Percentiles rank a stretch among this genome's conserved stretches.
Evolutionary conservation across 2,113 vertebrate species (phyloP).

Genomic region (Clarias batrachus): DNA sequence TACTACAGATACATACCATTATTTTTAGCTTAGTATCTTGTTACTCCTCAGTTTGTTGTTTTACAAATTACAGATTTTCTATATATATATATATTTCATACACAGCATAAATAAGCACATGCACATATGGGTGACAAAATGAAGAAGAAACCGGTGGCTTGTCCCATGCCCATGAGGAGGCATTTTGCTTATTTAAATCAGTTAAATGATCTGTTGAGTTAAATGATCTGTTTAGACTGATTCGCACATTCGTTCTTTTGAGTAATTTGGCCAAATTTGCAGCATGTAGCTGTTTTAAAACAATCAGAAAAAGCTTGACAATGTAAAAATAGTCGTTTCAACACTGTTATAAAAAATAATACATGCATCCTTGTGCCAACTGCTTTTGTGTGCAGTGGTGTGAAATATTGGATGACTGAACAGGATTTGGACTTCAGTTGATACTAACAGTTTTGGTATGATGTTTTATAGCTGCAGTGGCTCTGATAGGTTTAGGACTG

Average conservation of each 20-base stretch:
- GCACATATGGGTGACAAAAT: background rate
- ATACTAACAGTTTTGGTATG: too few species aligned
- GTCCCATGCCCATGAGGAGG: background rate
- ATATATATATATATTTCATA: background rate
- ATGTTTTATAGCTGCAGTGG: too few species aligned
- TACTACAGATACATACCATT: background rate
- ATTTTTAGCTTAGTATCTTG: background rate
- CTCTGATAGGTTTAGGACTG: too few species aligned
- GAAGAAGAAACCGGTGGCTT: background rate
- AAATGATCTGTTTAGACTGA: constrained; percentile 7
- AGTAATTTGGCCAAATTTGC: background rate
- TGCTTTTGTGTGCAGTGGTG: background rate
- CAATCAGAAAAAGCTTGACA: background rate
- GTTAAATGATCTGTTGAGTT: constrained; percentile 13
- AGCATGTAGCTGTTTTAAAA: background rate
- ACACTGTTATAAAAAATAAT: too few species aligned
- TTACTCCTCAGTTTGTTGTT: background rate
- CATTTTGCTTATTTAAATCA: constrained; percentile 18
- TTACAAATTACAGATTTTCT: background rate
- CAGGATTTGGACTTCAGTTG: too few species aligned
- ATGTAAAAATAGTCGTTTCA: background rate
- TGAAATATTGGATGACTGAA: too few species aligned
- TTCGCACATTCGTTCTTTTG: background rate
- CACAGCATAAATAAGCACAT: background rate
- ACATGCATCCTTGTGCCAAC: background rate